A percentile compares a stretch with the other conserved stretches of the same genome.
Conservation (phyloP, 2,797 vertebrate species). For the Nannoperca australis region DNA sequence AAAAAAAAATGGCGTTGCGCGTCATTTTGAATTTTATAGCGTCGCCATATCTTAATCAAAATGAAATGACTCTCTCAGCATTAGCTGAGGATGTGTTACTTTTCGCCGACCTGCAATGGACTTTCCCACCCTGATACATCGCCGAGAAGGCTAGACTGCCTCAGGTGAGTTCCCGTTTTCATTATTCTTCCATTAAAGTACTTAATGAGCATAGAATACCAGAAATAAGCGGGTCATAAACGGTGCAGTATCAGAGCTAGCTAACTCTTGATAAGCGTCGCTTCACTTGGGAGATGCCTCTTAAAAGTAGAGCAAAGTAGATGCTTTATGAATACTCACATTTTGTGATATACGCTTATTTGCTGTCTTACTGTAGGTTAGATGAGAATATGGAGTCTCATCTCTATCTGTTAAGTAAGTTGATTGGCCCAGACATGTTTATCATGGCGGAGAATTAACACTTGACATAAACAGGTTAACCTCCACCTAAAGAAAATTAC, state of each 20-base stretch:
- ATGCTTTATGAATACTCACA: not conserved
- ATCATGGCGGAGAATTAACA: not conserved
- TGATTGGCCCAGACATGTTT: not conserved
- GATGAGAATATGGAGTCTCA: not conserved
- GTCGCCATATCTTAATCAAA: not conserved
- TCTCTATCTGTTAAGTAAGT: not conserved
- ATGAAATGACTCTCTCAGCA: accelerated
- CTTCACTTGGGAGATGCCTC: not conserved
- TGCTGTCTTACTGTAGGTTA: too few species aligned
- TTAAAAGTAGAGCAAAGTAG: not conserved
- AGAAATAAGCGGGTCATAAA: not conserved
- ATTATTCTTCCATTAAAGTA: not conserved
- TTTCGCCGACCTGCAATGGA: accelerated
- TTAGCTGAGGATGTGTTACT: not conserved
- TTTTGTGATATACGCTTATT: not conserved
- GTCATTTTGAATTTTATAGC: accelerated
- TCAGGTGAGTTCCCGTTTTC: not conserved
- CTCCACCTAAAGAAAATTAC: not conserved
- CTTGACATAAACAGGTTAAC: not conserved
- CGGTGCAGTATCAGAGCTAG: not conserved
- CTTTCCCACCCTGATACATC: accelerated
- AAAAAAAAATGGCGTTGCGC: not conserved
- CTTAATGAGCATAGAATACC: not conserved
- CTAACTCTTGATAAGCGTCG: not conserved
- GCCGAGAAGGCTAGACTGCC: accelerated